Evolutionary conservation across 2,113 vertebrate genomes (phyloP), one percentile per base, ranked within the genome.

Genomic region (Archocentrus centrarchus): DNA sequence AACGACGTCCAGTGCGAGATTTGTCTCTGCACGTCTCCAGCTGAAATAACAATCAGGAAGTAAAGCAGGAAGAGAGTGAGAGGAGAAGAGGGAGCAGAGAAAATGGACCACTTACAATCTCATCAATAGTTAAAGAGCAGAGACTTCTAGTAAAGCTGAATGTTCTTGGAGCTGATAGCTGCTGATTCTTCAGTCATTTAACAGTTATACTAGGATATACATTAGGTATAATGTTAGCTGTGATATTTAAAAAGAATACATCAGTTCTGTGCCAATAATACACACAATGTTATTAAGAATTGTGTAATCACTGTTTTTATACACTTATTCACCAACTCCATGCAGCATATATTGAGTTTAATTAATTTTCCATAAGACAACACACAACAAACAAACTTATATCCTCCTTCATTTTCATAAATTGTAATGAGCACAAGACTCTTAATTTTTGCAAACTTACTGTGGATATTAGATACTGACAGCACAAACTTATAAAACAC

Each of bases 91-190:
- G 68, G 50, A 77, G 85, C 35, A 53, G 77, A 59, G 59, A 88
- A 64, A 92, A 93, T 93, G 95, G 91, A 95, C 92, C 95, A 96
- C 95, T 96, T 94, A 95, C 75, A 13, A 75, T 18, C 89, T 95
- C 95, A 96, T 96, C 88, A 96, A 96, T 96, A 95, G 58, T 95
- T 96, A 93, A 95, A 90, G 89, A 94, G 92, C 84, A 57, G 60
- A 75, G 83, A 76, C 80, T 84, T 91, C 78, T 62, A 89, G 86
- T 88, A 79, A 92, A 86, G 84, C 82, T 41, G 44, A 62, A 59
- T n/a, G 7, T 1, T 84, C 73, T 60, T 35, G 58, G 41, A 11
- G 50, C 63, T 66, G 81, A 86, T 81, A 35, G 83, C 75, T 77
- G 73, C 59, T 70, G 80, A 83, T 62, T 84, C n/a, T n/a, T 88